These are phyloP conservation scores for Talpa occidentalis DNA, from an alignment of 2,113 vertebrate species.

Conservation along the genomic window DNA sequence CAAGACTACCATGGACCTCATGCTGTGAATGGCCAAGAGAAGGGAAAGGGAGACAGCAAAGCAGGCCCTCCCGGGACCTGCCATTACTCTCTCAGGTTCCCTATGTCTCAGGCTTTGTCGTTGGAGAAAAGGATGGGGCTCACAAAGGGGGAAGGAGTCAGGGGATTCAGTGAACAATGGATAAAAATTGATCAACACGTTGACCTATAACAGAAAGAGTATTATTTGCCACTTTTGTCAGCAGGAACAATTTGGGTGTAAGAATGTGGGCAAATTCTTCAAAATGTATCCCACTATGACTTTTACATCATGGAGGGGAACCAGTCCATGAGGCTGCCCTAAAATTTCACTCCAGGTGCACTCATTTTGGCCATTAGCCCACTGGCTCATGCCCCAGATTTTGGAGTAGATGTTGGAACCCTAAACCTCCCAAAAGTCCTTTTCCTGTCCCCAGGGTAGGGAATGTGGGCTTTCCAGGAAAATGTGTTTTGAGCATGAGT, in stretches of 20 bases:
- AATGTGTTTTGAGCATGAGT: not conserved
- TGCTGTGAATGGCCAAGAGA: not conserved
- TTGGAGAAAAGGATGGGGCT: not conserved
- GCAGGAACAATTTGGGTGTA: not conserved
- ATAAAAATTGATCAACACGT: not conserved
- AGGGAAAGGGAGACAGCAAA: too few relatives aligned
- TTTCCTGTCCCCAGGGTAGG: not conserved
- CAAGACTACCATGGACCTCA: fast-evolving
- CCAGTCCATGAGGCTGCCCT: not conserved
- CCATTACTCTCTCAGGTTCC: not conserved
- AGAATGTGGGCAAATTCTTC: not conserved
- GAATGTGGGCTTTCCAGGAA: not conserved
- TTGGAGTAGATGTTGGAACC: not conserved
- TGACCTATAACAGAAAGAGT: not conserved
- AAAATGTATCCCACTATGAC: not conserved
- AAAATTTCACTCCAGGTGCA: not conserved
- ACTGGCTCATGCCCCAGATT: not conserved
- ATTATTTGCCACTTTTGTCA: not conserved
- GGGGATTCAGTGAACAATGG: not conserved
- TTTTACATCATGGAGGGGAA: not conserved
- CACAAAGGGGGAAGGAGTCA: too few relatives aligned
- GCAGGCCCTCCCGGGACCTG: not conserved
- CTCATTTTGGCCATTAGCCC: not conserved
- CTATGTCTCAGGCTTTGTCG: not conserved
- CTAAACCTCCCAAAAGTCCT: not conserved